Evolutionary conservation across 2,888 invertebrate species (phyloP).

Genomic region (Pomacea canaliculata): DNA sequence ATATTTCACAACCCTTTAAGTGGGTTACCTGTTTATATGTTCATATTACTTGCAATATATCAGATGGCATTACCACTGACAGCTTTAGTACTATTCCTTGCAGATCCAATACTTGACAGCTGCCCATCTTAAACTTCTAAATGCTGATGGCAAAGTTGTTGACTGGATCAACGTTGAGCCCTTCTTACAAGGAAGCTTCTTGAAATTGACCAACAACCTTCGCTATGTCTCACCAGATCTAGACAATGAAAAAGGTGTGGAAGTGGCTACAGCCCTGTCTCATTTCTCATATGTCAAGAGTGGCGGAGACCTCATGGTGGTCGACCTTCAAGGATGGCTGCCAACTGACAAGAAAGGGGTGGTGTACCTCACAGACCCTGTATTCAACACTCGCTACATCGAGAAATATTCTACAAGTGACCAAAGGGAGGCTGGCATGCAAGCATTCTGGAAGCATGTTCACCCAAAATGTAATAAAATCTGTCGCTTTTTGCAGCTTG

Average conservation of each 20-base stretch:
- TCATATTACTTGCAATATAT: not conserved
- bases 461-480: conserved; percentile 36
- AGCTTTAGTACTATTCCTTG: not conserved
- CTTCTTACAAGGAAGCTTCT: conserved; percentile 33
- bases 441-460: conserved; percentile 32
- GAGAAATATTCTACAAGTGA: conserved; percentile 30
- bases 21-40: not conserved
- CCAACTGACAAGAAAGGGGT: conserved; percentile 29
- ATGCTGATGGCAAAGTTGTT: conserved; percentile 21
- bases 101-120: conserved; percentile 32
- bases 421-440: conserved; percentile 31
- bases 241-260: conserved; percentile 20
- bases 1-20: not conserved
- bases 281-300: conserved; percentile 34
- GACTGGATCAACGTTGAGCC: conserved; percentile 39
- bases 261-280: conserved; percentile 33
- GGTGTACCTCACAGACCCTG: conserved; percentile 37
- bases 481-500: conserved; percentile 28
- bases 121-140: conserved; percentile 30
- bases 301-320: conserved; percentile 31
- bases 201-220: conserved; percentile 36
- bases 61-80: not conserved
- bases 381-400: conserved; percentile 31
- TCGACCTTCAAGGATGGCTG: conserved; percentile 38
- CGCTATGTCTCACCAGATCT: conserved; percentile 5